A percentile compares a stretch with the other conserved stretches of the same genome.
phyloP scores from a whole-genome alignment of 2,113 vertebrate genomes.

The Illadopsis cleaveri region DNA sequence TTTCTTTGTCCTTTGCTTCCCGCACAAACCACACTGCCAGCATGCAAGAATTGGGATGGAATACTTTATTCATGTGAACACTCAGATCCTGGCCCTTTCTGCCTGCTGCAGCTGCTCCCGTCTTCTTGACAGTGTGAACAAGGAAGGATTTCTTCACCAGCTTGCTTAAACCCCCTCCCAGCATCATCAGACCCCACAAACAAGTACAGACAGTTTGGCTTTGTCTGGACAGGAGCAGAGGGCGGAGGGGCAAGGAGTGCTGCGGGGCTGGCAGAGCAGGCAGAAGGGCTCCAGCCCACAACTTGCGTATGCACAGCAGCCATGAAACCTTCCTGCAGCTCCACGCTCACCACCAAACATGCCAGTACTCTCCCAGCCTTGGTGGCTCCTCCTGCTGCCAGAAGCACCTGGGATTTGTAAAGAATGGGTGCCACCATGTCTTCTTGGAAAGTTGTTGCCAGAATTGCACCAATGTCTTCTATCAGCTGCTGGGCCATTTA shows the following conservation, averaged over 20 bases:
- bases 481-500: not conserved
- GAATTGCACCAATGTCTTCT: not conserved
- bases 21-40: not conserved
- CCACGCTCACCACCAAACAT: not conserved
- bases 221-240: conserved; percentile 4
- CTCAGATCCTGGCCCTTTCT: not conserved
- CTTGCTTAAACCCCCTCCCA: not conserved
- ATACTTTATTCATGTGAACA: conserved; percentile 44
- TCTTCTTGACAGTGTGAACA: not conserved
- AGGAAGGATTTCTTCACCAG: conserved; percentile 38
- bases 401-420: not conserved
- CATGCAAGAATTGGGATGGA: not conserved
- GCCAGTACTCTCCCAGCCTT: not conserved
- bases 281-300: not conserved
- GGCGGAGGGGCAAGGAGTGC: not conserved
- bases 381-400: not conserved
- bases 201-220: conserved; percentile 40
- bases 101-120: conserved; percentile 6
- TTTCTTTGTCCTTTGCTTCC: not conserved
- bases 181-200: conserved; percentile 32
- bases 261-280: not conserved
- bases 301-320: not conserved
- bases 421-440: not conserved
- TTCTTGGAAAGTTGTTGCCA: not conserved
- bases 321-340: not conserved